Percentiles rank a stretch among this genome's conserved stretches.
Conservation (phyloP, 2,888 invertebrate species). For the Hoplodrina blanda region DNA sequence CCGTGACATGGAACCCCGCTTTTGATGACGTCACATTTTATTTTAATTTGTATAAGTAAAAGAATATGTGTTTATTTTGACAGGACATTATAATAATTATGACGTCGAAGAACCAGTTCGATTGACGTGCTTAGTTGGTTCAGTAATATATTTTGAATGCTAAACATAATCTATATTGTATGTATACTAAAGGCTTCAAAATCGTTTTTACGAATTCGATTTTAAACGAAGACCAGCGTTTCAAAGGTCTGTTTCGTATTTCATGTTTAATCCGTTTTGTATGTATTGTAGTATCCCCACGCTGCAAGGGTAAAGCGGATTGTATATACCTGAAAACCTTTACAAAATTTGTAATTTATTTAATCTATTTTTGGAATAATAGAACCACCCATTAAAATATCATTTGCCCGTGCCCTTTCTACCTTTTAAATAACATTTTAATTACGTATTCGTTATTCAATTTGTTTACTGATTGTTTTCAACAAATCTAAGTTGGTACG, state of each 20-base stretch:
- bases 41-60: conserved; percentile 5
- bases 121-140: not conserved
- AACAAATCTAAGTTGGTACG: not conserved
- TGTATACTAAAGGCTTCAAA: not conserved
- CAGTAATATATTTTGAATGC: not conserved
- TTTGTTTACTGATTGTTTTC: not conserved
- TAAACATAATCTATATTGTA: not conserved
- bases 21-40: conserved; percentile 31
- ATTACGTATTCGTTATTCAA: not conserved
- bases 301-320: too few species aligned
- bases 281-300: too few species aligned
- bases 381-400: too few species aligned
- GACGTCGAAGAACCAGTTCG: not conserved
- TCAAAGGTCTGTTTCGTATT: not conserved
- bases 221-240: not conserved
- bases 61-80: conserved; percentile 20
- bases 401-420: not conserved
- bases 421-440: not conserved
- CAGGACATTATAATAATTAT: not conserved
- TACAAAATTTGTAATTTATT: too few species aligned
- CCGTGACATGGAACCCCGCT: conserved; percentile 48
- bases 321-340: too few species aligned
- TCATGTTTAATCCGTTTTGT: not conserved
- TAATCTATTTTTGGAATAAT: too few species aligned
- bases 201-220: not conserved